phyloP scores from a whole-genome alignment of 1,140 invertebrate genomes.

The Mycetomoellerius zeteki region DNA sequence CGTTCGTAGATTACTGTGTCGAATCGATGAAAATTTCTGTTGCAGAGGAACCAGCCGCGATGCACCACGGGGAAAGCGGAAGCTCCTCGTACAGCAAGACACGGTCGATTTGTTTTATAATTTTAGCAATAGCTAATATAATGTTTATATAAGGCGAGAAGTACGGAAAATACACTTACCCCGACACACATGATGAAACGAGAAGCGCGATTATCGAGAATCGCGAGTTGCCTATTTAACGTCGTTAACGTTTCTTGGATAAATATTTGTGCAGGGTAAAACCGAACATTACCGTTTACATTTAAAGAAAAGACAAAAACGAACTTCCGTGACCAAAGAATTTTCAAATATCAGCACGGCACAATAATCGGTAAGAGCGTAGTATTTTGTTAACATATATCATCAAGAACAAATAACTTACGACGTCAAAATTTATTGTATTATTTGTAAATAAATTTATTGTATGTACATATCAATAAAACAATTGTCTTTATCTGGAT shows the following conservation, averaged over 20 bases:
- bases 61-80: slow-evolving; percentile 85
- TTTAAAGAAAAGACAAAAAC: slow-evolving; percentile 59
- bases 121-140: slow-evolving; percentile 78
- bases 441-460: slow-evolving; percentile 85
- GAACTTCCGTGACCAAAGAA: slow-evolving; percentile 80
- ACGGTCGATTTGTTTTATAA: slow-evolving; percentile 78
- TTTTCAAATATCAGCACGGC: slow-evolving; percentile 80
- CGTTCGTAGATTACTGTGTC: not conserved
- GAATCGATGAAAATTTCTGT: slow-evolving; percentile 73
- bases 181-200: slow-evolving; percentile 52
- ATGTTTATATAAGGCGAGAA: slow-evolving; percentile 79
- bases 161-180: slow-evolving; percentile 21
- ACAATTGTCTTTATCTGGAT: slow-evolving; percentile 79
- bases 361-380: slow-evolving; percentile 81
- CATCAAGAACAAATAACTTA: slow-evolving; percentile 76
- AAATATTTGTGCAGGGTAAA: slow-evolving; percentile 81
- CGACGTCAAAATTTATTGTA: slow-evolving; percentile 77
- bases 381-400: slow-evolving; percentile 84
- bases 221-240: slow-evolving; percentile 66
- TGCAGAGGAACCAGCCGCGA: slow-evolving; percentile 87
- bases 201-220: slow-evolving; percentile 36
- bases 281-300: slow-evolving; percentile 78
- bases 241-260: slow-evolving; percentile 70
- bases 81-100: slow-evolving; percentile 76
- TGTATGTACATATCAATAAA: slow-evolving; percentile 87